Evolutionary conservation across 2,888 invertebrate genomes (phyloP), one percentile per base, ranked within the genome.

Genomic region (Hedychridium roseum): DNA sequence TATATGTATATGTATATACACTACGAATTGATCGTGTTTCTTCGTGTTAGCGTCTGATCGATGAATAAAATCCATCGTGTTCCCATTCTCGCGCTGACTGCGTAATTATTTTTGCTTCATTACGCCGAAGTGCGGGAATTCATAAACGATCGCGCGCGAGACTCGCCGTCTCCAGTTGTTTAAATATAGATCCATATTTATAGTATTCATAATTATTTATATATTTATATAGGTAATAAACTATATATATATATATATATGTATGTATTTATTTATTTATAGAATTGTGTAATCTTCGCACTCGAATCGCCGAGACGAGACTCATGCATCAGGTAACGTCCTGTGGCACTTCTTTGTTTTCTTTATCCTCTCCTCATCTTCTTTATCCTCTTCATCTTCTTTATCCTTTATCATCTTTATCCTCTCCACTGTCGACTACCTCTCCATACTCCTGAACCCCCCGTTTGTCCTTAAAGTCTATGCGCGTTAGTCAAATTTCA

Each of bases 221-320:
- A 68, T 71, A 68, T 71, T 64, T 74, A 72, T 74, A 70, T 73
- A 73, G 59, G 69, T 74, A 75, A 75, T 76, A 76, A 76, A 75
- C 74, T 76, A 76, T 74, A 76, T 71, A 64, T 57, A 62, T 64
- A 57, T 57, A 58, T 61, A 54, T 60, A 54, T 62, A 49, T 48
- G 31, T 48, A 23, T 23, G 5, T 39, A 34, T 50, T 32, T 50
- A 52, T 57, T 43, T 26, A 6, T 5, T 23, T 6, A 6, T 6
- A 6, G 23, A 23, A 55, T 69, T 69, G 65, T 69, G 65, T 70
- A 64, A 70, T 70, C 65, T 40, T 71, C 73, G 70, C 70, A 71
- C 59, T 67, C 61, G 65, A 66, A 69, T 71, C 66, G 66, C 62
- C 68, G 63, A 70, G 52, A 68, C 65, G 61, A 70, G 51, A 64